phyloP scores from a whole-genome alignment of 2,888 invertebrate genomes.

The Cenopis cana region DNA sequence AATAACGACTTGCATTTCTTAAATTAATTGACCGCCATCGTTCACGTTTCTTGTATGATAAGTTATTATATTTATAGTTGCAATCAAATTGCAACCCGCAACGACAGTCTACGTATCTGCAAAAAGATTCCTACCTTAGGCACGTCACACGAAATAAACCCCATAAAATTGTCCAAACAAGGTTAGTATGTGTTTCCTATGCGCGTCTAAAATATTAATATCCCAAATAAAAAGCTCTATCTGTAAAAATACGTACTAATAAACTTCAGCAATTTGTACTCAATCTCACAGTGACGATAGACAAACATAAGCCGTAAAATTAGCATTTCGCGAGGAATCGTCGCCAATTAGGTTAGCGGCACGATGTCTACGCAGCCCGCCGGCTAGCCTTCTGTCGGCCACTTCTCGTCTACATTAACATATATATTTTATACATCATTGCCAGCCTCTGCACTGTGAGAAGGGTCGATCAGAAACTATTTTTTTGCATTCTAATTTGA shows the following conservation, averaged over 20 bases:
- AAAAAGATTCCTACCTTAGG: no score
- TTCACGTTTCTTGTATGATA: no score
- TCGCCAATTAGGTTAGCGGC: constrained; percentile 81
- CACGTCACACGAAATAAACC: no score
- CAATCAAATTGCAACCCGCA: neutral
- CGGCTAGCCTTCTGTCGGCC: constrained; percentile 49
- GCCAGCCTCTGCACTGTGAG: constrained; percentile 4
- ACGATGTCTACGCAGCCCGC: constrained; percentile 57
- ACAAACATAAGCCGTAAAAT: constrained; percentile 69
- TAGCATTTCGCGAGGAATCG: constrained; percentile 71
- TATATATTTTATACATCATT: constrained; percentile 48
- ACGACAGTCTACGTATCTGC: neutral
- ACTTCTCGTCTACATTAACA: constrained; percentile 54
- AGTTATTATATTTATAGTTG: neutral
- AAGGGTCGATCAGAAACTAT: neutral
- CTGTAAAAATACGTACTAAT: neutral
- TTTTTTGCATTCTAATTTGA: neutral
- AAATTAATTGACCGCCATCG: no score
- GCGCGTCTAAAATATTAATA: neutral
- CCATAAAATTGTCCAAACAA: neutral
- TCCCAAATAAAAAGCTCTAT: neutral
- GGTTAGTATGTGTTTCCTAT: neutral
- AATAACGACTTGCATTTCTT: neutral
- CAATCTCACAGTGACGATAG: constrained; percentile 40
- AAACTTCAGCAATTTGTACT: constrained; percentile 8